phyloP scores from a whole-genome alignment of 2,113 vertebrate species.

The Pandion haliaetus region DNA sequence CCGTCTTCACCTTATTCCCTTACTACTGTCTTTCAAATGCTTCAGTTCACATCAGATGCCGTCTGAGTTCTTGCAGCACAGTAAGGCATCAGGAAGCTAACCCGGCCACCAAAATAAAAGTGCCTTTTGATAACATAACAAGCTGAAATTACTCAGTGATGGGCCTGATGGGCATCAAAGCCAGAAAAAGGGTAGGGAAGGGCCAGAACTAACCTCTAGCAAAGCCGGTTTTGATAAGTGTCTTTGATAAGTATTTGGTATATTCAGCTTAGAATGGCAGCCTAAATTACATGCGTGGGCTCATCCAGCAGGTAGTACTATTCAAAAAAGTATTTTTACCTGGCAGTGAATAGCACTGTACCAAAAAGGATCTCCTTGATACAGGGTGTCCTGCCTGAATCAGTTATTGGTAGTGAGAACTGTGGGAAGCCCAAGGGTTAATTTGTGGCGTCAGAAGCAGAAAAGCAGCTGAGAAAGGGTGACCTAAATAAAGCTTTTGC shows the following conservation, averaged over 20 bases:
- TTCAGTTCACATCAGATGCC: not conserved
- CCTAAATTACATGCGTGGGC: not conserved
- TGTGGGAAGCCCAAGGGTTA: not conserved
- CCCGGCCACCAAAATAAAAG: not conserved
- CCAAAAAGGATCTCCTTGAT: not conserved
- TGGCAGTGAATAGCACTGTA: not conserved
- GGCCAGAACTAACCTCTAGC: not conserved
- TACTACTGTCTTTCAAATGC: not conserved
- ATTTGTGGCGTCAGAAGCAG: not conserved
- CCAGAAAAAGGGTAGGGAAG: not conserved
- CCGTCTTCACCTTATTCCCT: not conserved
- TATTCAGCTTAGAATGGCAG: not conserved
- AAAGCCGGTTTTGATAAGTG: not conserved
- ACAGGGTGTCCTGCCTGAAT: not conserved
- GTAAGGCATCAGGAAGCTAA: not conserved
- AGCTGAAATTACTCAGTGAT: not conserved
- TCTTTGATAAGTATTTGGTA: not conserved
- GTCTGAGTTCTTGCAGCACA: not conserved
- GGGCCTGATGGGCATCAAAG: not conserved
- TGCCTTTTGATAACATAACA: not conserved
- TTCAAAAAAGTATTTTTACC: not conserved
- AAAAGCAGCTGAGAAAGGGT: not conserved
- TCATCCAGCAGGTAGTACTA: not conserved
- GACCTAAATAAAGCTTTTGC: not conserved
- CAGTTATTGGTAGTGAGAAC: not conserved